A percentile compares a stretch with the other conserved stretches of the same genome.
phyloP scores from a whole-genome alignment of 2,113 vertebrate species.

The Circaetus cinerascens region DNA sequence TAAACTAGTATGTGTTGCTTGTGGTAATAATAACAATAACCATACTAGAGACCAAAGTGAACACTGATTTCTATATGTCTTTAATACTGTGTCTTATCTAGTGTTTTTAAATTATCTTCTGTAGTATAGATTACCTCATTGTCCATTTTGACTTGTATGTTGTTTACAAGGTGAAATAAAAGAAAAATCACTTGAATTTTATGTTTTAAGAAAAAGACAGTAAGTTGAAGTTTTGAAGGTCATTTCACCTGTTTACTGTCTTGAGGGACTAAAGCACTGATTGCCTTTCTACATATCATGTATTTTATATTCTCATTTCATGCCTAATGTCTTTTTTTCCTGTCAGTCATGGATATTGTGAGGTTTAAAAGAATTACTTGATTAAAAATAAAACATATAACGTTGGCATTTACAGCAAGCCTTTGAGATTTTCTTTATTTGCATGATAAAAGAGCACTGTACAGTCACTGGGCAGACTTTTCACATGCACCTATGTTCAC shows the following conservation, averaged over 20 bases:
- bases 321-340: slow-evolving; percentile 74
- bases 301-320: slow-evolving; percentile 77
- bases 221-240: slow-evolving; percentile 46
- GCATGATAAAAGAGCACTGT: background rate
- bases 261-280: slow-evolving; percentile 73
- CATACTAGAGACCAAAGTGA: slow-evolving; percentile 82
- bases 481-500: background rate
- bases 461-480: background rate
- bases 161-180: slow-evolving; percentile 81
- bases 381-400: slow-evolving; percentile 84
- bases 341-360: slow-evolving; percentile 80
- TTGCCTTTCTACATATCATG: slow-evolving; percentile 76
- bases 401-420: slow-evolving; percentile 69
- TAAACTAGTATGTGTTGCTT: slow-evolving; percentile 68
- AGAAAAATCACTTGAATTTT: slow-evolving; percentile 74
- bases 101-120: slow-evolving; percentile 78
- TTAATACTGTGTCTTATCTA: slow-evolving; percentile 79
- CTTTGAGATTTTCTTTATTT: slow-evolving; percentile 26
- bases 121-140: slow-evolving; percentile 78
- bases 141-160: slow-evolving; percentile 75
- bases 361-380: slow-evolving; percentile 78
- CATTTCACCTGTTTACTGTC: slow-evolving; percentile 65
- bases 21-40: slow-evolving; percentile 68
- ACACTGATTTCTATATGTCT: slow-evolving; percentile 76
- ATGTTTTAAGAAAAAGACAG: slow-evolving; percentile 56